Percentiles rank a stretch among this genome's conserved stretches.
Conservation (phyloP, 2,888 invertebrate species). For the Drosophila histrio region DNA sequence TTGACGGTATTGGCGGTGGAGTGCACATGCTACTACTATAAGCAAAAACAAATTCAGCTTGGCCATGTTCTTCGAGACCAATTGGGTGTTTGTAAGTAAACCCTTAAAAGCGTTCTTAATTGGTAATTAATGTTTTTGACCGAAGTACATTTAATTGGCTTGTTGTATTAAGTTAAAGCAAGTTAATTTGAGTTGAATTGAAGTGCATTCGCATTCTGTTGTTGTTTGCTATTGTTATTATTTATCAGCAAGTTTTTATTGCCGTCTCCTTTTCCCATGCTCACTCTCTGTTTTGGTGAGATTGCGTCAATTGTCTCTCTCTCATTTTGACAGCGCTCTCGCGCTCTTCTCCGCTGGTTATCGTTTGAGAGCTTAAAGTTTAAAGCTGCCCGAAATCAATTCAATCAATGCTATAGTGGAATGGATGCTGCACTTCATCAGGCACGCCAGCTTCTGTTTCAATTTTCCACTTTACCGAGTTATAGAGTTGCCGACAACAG, state of each 20-base stretch:
- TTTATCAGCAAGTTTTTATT: constrained; percentile 56
- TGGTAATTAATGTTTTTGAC: constrained; percentile 20
- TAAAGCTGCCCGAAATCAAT: constrained; percentile 5
- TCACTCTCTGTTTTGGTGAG: constrained; percentile 7
- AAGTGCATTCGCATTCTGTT: constrained; percentile 20
- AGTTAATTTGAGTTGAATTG: constrained; percentile 5
- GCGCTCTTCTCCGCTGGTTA: background rate
- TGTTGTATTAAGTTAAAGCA: constrained; percentile 7
- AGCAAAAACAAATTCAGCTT: background rate
- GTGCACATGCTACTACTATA: background rate
- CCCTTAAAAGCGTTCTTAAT: constrained; percentile 17
- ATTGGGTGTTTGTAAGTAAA: constrained; percentile 83
- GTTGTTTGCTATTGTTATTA: constrained; percentile 17
- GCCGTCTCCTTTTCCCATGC: constrained; percentile 14
- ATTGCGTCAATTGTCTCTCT: constrained; percentile 2
- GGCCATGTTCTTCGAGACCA: constrained; percentile 79
- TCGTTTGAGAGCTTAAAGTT: background rate
- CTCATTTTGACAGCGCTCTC: constrained; percentile 11
- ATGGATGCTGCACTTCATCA: constrained; percentile 39
- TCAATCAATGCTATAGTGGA: constrained; percentile 12
- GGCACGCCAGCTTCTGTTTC: constrained; percentile 49
- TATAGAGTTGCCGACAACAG: constrained; percentile 37
- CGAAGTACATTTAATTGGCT: constrained; percentile 27
- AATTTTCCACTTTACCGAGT: constrained; percentile 64
- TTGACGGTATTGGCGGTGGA: constrained; percentile 5